phyloP scores from a whole-genome alignment of 1,140 invertebrate genomes.

The Lepidurus packardi region DNA sequence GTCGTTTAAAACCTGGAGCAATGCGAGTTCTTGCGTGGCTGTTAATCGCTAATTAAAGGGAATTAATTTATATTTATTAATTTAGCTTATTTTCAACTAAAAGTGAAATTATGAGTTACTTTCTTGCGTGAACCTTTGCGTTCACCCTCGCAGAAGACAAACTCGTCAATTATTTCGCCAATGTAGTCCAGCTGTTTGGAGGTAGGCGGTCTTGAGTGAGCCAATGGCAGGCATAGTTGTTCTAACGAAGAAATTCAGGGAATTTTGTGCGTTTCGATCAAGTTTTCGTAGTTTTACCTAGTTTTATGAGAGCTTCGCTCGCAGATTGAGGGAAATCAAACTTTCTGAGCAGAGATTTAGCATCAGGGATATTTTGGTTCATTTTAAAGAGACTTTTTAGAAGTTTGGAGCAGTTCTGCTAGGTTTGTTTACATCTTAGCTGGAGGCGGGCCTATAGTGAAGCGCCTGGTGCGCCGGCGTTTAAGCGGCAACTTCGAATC shows the following conservation, averaged over 20 bases:
- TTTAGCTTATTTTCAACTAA: not conserved
- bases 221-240: slow-evolving; percentile 38
- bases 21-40: slow-evolving; percentile 64
- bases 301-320: slow-evolving; percentile 55
- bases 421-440: not conserved
- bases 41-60: slow-evolving; percentile 46
- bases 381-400: not conserved
- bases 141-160: slow-evolving; percentile 71
- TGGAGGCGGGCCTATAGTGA: too few species aligned
- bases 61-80: not conserved
- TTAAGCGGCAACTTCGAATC: too few species aligned
- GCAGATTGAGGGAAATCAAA: slow-evolving; percentile 60
- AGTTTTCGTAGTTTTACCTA: slow-evolving; percentile 47
- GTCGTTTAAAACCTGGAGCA: slow-evolving; percentile 67
- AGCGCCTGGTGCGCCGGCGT: too few species aligned
- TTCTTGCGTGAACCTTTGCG: slow-evolving; percentile 54
- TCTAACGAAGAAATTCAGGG: slow-evolving; percentile 37
- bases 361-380: slow-evolving; percentile 38
- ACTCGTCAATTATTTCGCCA: slow-evolving; percentile 72
- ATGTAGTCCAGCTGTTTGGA: slow-evolving; percentile 56
- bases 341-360: slow-evolving; percentile 50
- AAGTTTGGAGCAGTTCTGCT: not conserved
- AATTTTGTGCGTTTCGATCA: slow-evolving; percentile 31
- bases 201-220: slow-evolving; percentile 48
- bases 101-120: slow-evolving; percentile 32